phyloP scores from a whole-genome alignment of 2,113 vertebrate genomes.

The Limanda limanda region DNA sequence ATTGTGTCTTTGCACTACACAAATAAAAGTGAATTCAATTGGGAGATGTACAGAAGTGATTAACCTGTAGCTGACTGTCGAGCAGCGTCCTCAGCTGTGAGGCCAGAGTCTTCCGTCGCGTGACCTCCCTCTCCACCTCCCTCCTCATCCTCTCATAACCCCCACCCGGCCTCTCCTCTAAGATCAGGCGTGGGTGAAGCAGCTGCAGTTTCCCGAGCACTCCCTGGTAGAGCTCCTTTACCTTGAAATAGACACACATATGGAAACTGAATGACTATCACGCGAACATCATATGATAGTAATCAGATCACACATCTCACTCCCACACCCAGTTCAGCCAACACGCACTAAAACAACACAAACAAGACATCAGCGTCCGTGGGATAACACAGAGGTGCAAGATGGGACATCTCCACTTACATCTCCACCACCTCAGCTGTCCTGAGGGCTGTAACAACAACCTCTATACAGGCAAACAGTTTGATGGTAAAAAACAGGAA shows the following conservation, averaged over 20 bases:
- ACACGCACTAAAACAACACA: not conserved
- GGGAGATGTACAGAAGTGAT: not conserved
- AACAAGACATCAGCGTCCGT: conserved; percentile 16
- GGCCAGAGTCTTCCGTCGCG: conserved; percentile 77
- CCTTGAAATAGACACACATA: conserved; percentile 76
- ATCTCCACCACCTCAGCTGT: conserved; percentile 36
- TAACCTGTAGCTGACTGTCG: conserved; percentile 78
- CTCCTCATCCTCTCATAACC: conserved; percentile 61
- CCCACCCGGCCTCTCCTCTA: conserved; percentile 51
- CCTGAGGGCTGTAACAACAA: conserved; percentile 60
- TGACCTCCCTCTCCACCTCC: conserved; percentile 84
- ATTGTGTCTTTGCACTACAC: not conserved
- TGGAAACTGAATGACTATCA: not conserved
- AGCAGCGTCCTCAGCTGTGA: conserved; percentile 79
- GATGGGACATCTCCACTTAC: conserved; percentile 53
- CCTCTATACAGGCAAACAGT: conserved; percentile 4
- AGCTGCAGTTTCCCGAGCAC: conserved; percentile 78
- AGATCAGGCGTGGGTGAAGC: conserved; percentile 64
- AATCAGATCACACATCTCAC: conserved; percentile 25
- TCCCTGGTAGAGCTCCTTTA: conserved; percentile 84
- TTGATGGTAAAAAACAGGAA: conserved; percentile 46
- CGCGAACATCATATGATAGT: not conserved
- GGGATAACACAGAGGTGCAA: conserved; percentile 10
- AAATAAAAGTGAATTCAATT: not conserved
- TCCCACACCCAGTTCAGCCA: not conserved